Conservation (phyloP, 2,888 invertebrate genomes). For the Agonum fuliginosum region DNA sequence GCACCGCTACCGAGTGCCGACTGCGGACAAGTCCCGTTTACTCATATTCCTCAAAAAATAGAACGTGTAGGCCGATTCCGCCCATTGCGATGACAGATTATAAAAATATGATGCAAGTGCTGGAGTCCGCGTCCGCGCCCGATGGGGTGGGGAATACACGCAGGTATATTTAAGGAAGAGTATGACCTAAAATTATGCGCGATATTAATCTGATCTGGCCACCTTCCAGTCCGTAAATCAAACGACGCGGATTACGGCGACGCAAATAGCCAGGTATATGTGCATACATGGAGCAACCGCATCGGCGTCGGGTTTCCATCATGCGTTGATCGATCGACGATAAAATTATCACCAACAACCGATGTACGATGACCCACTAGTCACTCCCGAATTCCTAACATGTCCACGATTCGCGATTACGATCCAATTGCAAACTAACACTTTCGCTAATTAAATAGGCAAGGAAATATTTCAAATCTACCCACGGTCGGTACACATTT, state of each 20-base stretch:
- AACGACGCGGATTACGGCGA: constrained; percentile 52
- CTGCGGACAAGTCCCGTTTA: constrained; percentile 64
- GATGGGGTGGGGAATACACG: constrained; percentile 68
- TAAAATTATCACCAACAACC: constrained; percentile 51
- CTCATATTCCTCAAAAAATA: constrained; percentile 64
- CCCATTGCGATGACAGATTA: constrained; percentile 69
- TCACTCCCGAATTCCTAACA: neutral
- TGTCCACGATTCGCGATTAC: neutral
- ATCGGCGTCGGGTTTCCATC: constrained; percentile 47
- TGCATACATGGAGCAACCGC: constrained; percentile 54
- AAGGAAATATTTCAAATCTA: neutral
- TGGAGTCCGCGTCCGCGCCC: constrained; percentile 68
- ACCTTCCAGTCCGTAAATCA: constrained; percentile 58
- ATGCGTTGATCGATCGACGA: constrained; percentile 51
- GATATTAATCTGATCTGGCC: constrained; percentile 59
- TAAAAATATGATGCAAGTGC: constrained; percentile 70
- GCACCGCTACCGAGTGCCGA: constrained; percentile 64
- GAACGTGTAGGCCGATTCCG: constrained; percentile 66
- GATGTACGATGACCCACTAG: constrained; percentile 32
- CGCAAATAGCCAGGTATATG: constrained; percentile 57
- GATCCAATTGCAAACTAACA: neutral
- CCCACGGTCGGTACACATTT: neutral
- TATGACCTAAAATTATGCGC: constrained; percentile 60
- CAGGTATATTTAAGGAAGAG: constrained; percentile 60
- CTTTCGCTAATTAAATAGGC: neutral